These are phyloP conservation scores for Acrocephalus kingi DNA, from an alignment of 2,113 vertebrate genomes.

Conservation along the genomic window DNA sequence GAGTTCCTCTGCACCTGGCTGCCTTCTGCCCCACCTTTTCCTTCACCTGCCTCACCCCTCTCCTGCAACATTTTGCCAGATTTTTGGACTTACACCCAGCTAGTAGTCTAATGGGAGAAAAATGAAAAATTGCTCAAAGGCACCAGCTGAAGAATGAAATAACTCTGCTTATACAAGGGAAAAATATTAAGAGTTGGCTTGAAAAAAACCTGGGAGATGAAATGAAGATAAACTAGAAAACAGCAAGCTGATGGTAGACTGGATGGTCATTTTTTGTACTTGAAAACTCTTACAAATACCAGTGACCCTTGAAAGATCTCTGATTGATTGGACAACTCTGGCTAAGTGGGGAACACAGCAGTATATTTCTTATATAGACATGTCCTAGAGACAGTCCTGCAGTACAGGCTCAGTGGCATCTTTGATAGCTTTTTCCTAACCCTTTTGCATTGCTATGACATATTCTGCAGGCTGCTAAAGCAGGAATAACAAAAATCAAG, in stretches of 20 bases:
- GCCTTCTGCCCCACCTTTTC: neutral
- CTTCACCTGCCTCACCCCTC: neutral
- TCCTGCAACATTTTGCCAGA: neutral
- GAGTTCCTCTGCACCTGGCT: accelerated
- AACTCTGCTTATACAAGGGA: neutral
- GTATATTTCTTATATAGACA: constrained; percentile 12
- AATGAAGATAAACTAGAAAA: constrained; percentile 26
- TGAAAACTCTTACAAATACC: constrained; percentile 1
- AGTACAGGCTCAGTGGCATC: neutral
- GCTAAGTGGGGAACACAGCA: neutral
- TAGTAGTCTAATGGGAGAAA: neutral
- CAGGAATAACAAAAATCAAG: constrained; percentile 41
- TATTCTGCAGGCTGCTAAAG: constrained; percentile 18
- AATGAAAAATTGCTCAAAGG: neutral
- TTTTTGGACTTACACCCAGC: neutral
- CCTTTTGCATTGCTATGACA: constrained; percentile 4
- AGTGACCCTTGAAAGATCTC: constrained; percentile 54
- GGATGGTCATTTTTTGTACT: neutral
- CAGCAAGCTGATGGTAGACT: neutral
- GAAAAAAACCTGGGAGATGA: neutral
- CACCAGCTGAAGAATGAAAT: neutral
- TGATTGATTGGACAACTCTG: constrained; percentile 28
- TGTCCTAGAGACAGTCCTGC: neutral
- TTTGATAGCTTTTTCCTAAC: constrained; percentile 13
- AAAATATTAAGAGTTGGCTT: neutral